phyloP scores from a whole-genome alignment of 2,888 invertebrate genomes.

The Lagria hirta region DNA sequence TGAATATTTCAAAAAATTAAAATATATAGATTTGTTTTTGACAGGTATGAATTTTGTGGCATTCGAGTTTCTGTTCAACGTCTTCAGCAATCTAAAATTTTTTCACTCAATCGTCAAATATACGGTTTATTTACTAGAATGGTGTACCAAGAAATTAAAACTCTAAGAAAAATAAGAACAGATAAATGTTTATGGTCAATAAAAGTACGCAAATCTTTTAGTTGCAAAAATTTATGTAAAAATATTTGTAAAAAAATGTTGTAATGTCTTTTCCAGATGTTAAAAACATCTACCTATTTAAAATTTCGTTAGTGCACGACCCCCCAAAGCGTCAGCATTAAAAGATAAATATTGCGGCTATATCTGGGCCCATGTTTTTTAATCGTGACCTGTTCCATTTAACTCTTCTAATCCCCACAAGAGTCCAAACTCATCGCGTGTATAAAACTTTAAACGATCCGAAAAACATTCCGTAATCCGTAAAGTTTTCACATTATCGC shows the following conservation, averaged over 20 bases:
- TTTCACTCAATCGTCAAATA: too few relatives aligned
- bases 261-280: constrained; percentile 8
- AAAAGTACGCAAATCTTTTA: too few relatives aligned
- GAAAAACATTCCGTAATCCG: constrained; percentile 29
- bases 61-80: too few relatives aligned
- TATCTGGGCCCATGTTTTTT: constrained; percentile 18
- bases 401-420: constrained; percentile 15
- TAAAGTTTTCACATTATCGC: constrained; percentile 31
- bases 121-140: too few relatives aligned
- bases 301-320: constrained; percentile 9
- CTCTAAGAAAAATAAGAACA: too few relatives aligned
- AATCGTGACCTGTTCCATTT: constrained; percentile 15
- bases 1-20: too few relatives aligned
- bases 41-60: too few relatives aligned
- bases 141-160: too few relatives aligned
- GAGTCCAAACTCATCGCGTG: constrained; percentile 24
- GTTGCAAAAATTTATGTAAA: constrained; percentile 15
- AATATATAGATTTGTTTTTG: too few relatives aligned
- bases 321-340: constrained; percentile 8
- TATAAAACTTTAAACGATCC: constrained; percentile 26
- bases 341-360: constrained; percentile 8
- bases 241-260: too few relatives aligned
- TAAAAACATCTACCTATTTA: constrained; percentile 12
- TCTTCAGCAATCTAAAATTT: too few relatives aligned
- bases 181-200: too few relatives aligned